Evolutionary conservation across 2,888 invertebrate genomes (phyloP).

Genomic region (Oconnorella tubifera): DNA sequence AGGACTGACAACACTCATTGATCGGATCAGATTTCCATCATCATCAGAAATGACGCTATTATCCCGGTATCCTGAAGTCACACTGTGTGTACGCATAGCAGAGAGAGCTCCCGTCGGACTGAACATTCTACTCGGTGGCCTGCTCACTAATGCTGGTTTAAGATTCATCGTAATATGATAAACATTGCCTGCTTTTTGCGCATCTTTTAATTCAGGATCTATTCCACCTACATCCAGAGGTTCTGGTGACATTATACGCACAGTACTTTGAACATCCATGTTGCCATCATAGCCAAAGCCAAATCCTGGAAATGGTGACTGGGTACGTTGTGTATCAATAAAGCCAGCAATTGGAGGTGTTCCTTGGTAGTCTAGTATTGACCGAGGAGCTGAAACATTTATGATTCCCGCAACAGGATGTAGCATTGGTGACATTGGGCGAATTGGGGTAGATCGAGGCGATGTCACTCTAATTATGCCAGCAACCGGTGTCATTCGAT

Average conservation of each 20-base stretch:
- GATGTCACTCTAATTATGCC: slow-evolving; percentile 4
- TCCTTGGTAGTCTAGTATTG: too few species aligned
- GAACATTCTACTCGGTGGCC: slow-evolving; percentile 4
- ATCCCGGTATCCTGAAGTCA: background rate
- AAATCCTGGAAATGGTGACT: background rate
- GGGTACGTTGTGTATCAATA: background rate
- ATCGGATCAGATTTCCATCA: background rate
- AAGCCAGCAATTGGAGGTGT: background rate
- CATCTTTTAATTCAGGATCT: slow-evolving; percentile 27
- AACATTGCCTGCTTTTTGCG: slow-evolving; percentile 21
- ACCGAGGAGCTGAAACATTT: background rate
- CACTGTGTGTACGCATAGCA: background rate
- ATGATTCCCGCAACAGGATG: background rate
- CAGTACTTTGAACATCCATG: background rate
- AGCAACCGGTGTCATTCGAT: slow-evolving; percentile 4
- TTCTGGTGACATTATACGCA: background rate
- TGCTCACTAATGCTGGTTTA: slow-evolving; percentile 8
- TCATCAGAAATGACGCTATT: background rate
- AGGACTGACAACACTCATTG: background rate
- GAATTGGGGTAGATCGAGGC: background rate
- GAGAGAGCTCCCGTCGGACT: background rate
- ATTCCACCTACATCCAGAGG: slow-evolving; percentile 16
- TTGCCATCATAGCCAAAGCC: background rate
- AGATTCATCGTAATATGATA: slow-evolving; percentile 28
- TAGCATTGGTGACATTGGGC: background rate